Evolutionary conservation across 2,797 vertebrate species (phyloP).

Genomic region (Sebastes miniatus): DNA sequence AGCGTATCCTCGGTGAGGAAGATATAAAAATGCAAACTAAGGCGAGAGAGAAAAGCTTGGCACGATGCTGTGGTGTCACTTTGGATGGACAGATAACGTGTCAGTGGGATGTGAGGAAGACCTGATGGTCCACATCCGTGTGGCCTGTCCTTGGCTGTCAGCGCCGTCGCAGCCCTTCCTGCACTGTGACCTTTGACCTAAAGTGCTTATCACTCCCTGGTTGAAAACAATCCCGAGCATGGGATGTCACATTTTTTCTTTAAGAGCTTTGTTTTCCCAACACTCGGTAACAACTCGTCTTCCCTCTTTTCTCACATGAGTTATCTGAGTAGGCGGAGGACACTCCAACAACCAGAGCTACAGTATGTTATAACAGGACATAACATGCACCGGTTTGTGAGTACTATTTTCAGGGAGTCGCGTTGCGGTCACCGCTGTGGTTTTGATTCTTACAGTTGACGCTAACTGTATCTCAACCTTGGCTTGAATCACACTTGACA

Average conservation of each 20-base stretch:
- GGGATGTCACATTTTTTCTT: constrained; percentile 51
- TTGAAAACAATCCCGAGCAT: constrained; percentile 64
- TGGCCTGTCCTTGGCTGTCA: constrained; percentile 73
- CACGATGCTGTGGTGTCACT: not conserved
- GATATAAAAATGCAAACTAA: not conserved
- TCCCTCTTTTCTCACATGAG: constrained; percentile 20
- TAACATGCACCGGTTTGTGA: not conserved
- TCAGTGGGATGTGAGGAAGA: constrained; percentile 35
- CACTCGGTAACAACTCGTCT: constrained; percentile 15
- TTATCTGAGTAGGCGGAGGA: constrained; percentile 4
- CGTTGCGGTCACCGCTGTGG: constrained; percentile 7
- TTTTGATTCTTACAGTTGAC: constrained; percentile 7
- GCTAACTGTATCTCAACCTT: constrained; percentile 33
- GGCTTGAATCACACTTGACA: constrained; percentile 33
- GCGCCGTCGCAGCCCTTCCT: constrained; percentile 71
- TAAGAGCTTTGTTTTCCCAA: constrained; percentile 39
- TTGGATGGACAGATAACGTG: constrained; percentile 21
- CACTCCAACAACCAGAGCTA: constrained; percentile 8
- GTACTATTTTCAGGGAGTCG: constrained; percentile 12
- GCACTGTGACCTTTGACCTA: constrained; percentile 70
- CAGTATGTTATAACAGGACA: constrained; percentile 10
- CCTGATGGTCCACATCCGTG: constrained; percentile 24
- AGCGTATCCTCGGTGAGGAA: not conserved
- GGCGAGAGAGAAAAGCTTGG: not conserved
- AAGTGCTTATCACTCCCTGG: constrained; percentile 63